These are phyloP conservation scores for Macrosiphum euphorbiae DNA, from an alignment of 2,888 invertebrate genomes.

Conservation along the genomic window DNA sequence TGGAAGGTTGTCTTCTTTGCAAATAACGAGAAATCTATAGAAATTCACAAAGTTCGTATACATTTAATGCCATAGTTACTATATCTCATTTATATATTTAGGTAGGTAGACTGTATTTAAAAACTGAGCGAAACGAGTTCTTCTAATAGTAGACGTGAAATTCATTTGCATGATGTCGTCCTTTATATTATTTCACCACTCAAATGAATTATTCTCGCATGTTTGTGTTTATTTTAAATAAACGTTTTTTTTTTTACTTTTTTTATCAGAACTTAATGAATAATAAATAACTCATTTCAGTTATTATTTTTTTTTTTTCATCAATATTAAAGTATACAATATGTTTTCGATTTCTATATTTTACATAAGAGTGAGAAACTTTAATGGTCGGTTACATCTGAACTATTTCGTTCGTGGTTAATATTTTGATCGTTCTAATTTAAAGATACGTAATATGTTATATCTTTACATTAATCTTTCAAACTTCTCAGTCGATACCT, in stretches of 20 bases:
- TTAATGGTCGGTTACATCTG: conserved; percentile 10
- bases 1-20: conserved; percentile 41
- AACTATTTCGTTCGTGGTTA: not conserved
- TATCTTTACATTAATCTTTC: not conserved
- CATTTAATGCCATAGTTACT: conserved; percentile 9
- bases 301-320: not conserved
- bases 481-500: not conserved
- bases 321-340: not conserved
- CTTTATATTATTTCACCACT: conserved; percentile 21
- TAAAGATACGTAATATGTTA: not conserved
- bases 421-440: not conserved
- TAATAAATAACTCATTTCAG: not conserved
- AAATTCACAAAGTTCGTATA: conserved; percentile 2
- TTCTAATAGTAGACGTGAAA: not conserved
- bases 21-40: conserved; percentile 22
- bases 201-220: conserved; percentile 26
- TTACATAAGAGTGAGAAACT: conserved; percentile 8
- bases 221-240: not conserved
- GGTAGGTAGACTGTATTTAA: not conserved
- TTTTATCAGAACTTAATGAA: not conserved
- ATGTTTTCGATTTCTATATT: not conserved
- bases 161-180: not conserved
- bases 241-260: not conserved
- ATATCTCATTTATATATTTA: not conserved
- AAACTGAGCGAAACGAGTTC: conserved; percentile 38